phyloP scores from a whole-genome alignment of 2,797 vertebrate species.

The Pteronotus mesoamericanus region DNA sequence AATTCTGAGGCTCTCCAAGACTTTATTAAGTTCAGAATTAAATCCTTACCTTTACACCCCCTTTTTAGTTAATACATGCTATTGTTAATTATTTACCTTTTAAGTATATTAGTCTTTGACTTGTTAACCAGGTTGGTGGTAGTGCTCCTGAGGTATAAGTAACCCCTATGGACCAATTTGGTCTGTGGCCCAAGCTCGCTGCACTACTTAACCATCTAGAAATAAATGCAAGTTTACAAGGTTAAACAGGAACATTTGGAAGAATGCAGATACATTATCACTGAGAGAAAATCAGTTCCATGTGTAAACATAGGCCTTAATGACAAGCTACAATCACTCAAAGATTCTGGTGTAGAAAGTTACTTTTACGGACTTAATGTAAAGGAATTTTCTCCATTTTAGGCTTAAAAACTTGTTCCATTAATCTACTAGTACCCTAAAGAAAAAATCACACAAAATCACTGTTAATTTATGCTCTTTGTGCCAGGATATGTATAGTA shows the following conservation, averaged over 20 bases:
- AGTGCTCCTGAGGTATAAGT: background rate
- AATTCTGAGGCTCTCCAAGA: conserved; percentile 28
- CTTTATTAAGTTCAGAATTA: background rate
- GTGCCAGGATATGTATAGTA: background rate
- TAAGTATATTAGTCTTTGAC: background rate
- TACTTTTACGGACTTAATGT: conserved; percentile 7
- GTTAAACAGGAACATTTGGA: conserved; percentile 1
- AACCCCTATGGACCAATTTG: background rate
- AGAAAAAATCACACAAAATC: background rate
- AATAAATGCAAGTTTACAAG: background rate
- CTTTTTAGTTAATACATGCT: conserved; percentile 8
- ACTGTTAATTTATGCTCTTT: background rate
- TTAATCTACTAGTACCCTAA: background rate
- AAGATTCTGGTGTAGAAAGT: background rate
- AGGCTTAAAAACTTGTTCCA: background rate
- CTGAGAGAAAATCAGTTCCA: conserved; percentile 1
- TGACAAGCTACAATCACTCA: background rate
- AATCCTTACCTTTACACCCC: conserved; percentile 14
- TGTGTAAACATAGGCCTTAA: background rate
- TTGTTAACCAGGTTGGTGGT: background rate
- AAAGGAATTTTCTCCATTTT: conserved; percentile 3
- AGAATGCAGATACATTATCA: background rate
- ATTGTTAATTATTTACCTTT: background rate
- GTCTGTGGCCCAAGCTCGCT: background rate
- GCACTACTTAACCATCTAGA: background rate